Evolutionary conservation across 2,113 vertebrate genomes (phyloP).

Genomic region (Apus apus): DNA sequence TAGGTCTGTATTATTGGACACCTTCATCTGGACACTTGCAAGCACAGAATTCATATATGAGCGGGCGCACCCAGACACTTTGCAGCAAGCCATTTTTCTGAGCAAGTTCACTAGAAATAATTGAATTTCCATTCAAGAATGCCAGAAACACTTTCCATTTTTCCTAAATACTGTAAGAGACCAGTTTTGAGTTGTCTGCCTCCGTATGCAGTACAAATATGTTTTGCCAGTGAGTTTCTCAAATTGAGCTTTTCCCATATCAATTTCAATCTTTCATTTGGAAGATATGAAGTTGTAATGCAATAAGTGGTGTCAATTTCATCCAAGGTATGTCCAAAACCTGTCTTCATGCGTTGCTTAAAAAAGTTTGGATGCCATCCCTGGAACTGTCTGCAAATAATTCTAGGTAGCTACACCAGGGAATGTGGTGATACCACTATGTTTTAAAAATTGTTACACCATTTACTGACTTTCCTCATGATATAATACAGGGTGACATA

Average conservation of each 20-base stretch:
- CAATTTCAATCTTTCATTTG: background rate
- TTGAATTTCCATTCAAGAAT: conserved; percentile 34
- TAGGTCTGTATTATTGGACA: background rate
- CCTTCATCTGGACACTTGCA: background rate
- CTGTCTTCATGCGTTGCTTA: background rate
- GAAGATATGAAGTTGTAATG: background rate
- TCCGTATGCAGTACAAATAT: background rate
- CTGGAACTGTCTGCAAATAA: background rate
- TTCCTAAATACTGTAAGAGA: background rate
- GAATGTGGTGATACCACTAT: background rate
- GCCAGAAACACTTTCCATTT: conserved; percentile 29
- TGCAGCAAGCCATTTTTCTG: conserved; percentile 8
- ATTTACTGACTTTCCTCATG: background rate
- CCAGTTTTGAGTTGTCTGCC: background rate
- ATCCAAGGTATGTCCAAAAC: background rate
- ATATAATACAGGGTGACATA: background rate
- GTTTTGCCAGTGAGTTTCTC: background rate
- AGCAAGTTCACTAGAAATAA: background rate
- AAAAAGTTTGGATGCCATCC: background rate
- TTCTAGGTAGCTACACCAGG: background rate
- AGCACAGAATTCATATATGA: background rate
- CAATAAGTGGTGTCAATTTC: background rate
- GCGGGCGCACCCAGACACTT: background rate
- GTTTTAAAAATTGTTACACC: background rate
- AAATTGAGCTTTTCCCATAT: background rate